Percentiles rank a stretch among this genome's conserved stretches.
Conservation (phyloP, 2,113 vertebrate species). For the Sprattus sprattus region DNA sequence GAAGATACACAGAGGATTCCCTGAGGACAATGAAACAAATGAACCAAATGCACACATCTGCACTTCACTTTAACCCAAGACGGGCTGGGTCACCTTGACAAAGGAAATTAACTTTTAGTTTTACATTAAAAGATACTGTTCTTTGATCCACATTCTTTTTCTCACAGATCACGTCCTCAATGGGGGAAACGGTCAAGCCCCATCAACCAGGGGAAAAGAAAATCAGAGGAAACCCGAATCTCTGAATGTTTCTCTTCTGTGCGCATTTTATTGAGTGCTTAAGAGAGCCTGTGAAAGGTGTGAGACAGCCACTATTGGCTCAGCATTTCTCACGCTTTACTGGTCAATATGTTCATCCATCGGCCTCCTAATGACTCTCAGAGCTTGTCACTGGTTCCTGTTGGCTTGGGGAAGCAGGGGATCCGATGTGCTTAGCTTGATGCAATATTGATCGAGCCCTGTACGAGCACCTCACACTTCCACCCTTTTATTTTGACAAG, state of each 20-base stretch:
- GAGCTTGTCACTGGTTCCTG: constrained; percentile 36
- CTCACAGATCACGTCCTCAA: constrained; percentile 45
- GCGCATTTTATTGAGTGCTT: constrained; percentile 30
- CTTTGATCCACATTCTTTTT: constrained; percentile 43
- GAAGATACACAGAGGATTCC: constrained; percentile 34
- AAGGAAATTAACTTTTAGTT: constrained; percentile 36
- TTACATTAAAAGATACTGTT: constrained; percentile 58
- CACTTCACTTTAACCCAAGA: constrained; percentile 62
- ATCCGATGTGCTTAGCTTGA: constrained; percentile 34
- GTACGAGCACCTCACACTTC: constrained; percentile 34
- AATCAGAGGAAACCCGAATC: constrained; percentile 10
- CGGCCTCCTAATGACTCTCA: constrained; percentile 22
- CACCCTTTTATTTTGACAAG: constrained; percentile 17
- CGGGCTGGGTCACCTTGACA: constrained; percentile 36
- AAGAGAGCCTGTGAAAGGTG: background rate
- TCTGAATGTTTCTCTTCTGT: constrained; percentile 40
- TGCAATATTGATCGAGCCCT: constrained; percentile 43
- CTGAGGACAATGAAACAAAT: constrained; percentile 47
- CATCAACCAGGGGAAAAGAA: background rate
- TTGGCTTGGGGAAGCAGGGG: constrained; percentile 8
- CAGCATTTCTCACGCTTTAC: constrained; percentile 30
- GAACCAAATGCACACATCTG: constrained; percentile 43
- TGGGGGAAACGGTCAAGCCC: constrained; percentile 36
- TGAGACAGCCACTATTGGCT: constrained; percentile 23
- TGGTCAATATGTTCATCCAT: constrained; percentile 43